Base-by-base conservation (phyloP, 2,797 vertebrate genomes). In the Tinamus major region DNA sequence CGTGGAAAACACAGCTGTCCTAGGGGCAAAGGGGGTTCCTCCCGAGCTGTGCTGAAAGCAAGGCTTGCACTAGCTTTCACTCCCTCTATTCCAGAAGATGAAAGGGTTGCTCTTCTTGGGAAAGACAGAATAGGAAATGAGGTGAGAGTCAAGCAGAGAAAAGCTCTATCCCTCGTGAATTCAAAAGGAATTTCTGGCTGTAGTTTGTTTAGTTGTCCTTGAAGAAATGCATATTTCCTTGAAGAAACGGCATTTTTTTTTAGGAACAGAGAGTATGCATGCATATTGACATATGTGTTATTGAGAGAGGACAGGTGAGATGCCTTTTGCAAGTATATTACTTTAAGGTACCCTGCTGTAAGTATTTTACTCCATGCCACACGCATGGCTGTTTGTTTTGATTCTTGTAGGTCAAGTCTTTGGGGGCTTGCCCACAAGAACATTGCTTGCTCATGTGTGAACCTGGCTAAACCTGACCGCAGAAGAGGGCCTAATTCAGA, bases 241-340 rank as follows among this genome's bases (percentile, higher is more conserved):
- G 35, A 35, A 35, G 35, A 94, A 83, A 5, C 39, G 3, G 2
- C 35, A 4, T 11, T 44, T 44, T 2, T 77, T 31, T 83, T 91
- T 78, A 55, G 37, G 87, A 75, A 51, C 13, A n/a, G n/a, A 75
- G 44, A 85, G 46, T 55, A 48, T 10, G 18, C 10, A 59, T 21
- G 3, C 6, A 12, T 49, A 3, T 58, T 1, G 0, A 68, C 8
- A 37, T 35, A 51, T 33, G 9, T 37, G 10, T 35, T 80, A n/a
- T 8, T 67, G 37, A 78, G 29, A 53, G 9, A 64, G 48, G 58
- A 78, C 41, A 58, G 26, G 10, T 37, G 24, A 42, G 24, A 65
- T 81, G 39, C 1, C 16, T 9, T 69, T 77, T 69, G 23, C 33
- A 70, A 64, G 29, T 0, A 0, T 61, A 13, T 44, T 61, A 20